Conservation (phyloP, 1,140 invertebrate genomes). For the Drosophila elegans region DNA sequence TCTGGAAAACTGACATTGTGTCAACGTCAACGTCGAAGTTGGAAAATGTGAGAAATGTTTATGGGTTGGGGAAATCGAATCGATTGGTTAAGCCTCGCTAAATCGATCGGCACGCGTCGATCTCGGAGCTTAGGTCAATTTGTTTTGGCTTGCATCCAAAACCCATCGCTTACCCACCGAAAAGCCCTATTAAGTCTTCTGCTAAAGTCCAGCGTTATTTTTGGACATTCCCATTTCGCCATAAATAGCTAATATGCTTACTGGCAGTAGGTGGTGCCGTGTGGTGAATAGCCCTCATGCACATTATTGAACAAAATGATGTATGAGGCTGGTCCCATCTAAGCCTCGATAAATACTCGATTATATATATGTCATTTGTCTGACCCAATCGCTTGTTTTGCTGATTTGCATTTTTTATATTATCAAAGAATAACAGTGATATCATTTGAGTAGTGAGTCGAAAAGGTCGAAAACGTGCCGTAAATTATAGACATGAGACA, state of each 20-base stretch:
- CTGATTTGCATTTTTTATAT: conserved; percentile 34
- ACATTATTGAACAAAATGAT: conserved; percentile 24
- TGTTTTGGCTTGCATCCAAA: conserved; percentile 25
- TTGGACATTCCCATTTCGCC: conserved; percentile 18
- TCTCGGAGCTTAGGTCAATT: conserved; percentile 20
- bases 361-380: conserved; percentile 21
- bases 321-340: conserved; percentile 21
- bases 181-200: conserved; percentile 23
- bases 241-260: conserved; percentile 28
- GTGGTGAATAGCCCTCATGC: conserved; percentile 4
- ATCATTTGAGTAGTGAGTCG: conserved; percentile 14
- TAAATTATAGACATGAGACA: conserved; percentile 21
- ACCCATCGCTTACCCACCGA: conserved; percentile 5
- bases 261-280: conserved; percentile 33
- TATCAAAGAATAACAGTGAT: conserved; percentile 33
- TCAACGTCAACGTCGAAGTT: conserved; percentile 50
- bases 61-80: not conserved
- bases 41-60: conserved; percentile 14
- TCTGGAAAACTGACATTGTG: conserved; percentile 46
- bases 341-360: conserved; percentile 39
- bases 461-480: conserved; percentile 54
- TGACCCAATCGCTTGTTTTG: conserved; percentile 23
- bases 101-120: conserved; percentile 20
- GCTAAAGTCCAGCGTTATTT: conserved; percentile 29
- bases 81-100: conserved; percentile 4